These are phyloP conservation scores for Leptopilina boulardi DNA, from an alignment of 1,140 invertebrate genomes.

Conservation along the genomic window DNA sequence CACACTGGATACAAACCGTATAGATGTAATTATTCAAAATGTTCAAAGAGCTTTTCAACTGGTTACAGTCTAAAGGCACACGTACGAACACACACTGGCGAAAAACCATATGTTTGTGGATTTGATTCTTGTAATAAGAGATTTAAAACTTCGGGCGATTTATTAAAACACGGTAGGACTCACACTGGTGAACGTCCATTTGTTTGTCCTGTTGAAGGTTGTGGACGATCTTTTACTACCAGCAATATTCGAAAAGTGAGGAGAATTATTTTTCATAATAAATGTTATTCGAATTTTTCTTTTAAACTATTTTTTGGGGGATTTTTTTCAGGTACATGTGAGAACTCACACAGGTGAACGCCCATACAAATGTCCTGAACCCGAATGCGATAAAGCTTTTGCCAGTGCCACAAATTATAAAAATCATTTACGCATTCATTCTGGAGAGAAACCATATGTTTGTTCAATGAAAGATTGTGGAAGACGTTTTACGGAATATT, in stretches of 20 bases:
- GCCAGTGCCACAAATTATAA: slow-evolving; percentile 85
- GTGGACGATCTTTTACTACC: slow-evolving; percentile 83
- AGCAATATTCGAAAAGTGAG: slow-evolving; percentile 84
- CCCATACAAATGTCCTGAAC: slow-evolving; percentile 79
- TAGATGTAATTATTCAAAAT: slow-evolving; percentile 78
- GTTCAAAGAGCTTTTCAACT: slow-evolving; percentile 82
- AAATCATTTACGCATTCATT: slow-evolving; percentile 81
- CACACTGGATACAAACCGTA: slow-evolving; percentile 82
- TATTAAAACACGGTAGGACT: slow-evolving; percentile 83
- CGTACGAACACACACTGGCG: slow-evolving; percentile 82
- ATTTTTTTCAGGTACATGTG: slow-evolving; percentile 70
- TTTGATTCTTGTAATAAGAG: slow-evolving; percentile 79
- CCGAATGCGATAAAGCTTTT: slow-evolving; percentile 79
- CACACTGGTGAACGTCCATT: slow-evolving; percentile 85
- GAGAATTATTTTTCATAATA: neutral
- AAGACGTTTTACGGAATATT: slow-evolving; percentile 85
- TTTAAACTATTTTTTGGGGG: too few relatives aligned
- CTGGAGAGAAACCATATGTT: slow-evolving; percentile 78
- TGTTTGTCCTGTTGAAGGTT: slow-evolving; percentile 80
- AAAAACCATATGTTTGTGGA: slow-evolving; percentile 82
- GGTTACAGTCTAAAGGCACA: slow-evolving; percentile 83
- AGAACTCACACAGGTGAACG: slow-evolving; percentile 81
- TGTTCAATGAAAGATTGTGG: slow-evolving; percentile 81
- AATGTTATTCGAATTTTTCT: slow-evolving; percentile 9
- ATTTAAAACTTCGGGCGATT: slow-evolving; percentile 83